Conservation (phyloP, 2,113 vertebrate genomes). For the Pseudorasbora parva region DNA sequence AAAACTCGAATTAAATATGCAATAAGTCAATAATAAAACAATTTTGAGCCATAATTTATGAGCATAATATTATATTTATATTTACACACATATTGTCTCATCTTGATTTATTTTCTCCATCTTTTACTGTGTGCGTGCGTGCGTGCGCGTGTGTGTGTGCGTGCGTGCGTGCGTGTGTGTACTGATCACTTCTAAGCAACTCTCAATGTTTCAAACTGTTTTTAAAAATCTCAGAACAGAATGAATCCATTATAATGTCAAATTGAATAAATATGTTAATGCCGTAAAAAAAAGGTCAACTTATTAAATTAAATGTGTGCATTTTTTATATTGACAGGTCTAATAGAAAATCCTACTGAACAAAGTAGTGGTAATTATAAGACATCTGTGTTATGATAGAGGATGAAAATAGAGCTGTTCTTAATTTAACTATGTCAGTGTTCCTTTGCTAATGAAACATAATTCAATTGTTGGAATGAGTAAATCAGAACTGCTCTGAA, state of each 20-base stretch:
- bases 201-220: not conserved
- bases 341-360: not conserved
- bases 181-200: too few relatives aligned
- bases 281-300: not conserved
- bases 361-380: not conserved
- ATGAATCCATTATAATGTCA: not conserved
- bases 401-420: not conserved
- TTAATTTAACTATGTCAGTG: not conserved
- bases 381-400: conserved; percentile 1
- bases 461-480: conserved; percentile 2
- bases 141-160: too few relatives aligned
- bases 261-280: not conserved
- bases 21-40: too few relatives aligned
- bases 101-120: too few relatives aligned
- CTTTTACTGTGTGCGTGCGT: too few relatives aligned
- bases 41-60: too few relatives aligned
- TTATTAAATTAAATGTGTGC: not conserved
- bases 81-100: too few relatives aligned
- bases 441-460: conserved; percentile 8
- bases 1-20: too few relatives aligned
- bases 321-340: not conserved
- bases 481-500: not conserved
- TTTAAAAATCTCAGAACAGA: not conserved
- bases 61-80: too few relatives aligned
- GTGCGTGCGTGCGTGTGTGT: too few relatives aligned